Conservation (phyloP, 2,888 invertebrate genomes). For the Podotricha telesiphe region DNA sequence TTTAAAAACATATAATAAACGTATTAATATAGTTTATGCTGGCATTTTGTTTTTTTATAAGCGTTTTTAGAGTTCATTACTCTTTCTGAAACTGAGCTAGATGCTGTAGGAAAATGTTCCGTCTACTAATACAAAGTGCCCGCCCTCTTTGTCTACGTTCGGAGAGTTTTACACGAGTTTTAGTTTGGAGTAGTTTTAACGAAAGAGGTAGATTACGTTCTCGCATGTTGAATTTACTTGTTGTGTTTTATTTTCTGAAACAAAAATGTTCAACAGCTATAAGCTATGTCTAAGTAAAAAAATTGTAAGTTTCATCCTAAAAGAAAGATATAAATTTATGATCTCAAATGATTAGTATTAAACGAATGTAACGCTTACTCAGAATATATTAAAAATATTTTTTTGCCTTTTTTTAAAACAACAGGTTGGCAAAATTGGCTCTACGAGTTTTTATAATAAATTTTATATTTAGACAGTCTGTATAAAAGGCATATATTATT, state of each 20-base stretch:
- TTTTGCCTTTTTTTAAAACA: neutral
- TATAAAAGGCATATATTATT: neutral
- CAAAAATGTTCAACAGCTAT: constrained; percentile 14
- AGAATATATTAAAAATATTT: neutral
- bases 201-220: constrained; percentile 31
- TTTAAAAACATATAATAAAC: neutral
- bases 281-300: neutral
- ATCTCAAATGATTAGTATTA: neutral
- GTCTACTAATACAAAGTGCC: constrained; percentile 24
- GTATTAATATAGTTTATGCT: neutral
- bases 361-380: neutral
- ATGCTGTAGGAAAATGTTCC: constrained; percentile 19
- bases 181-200: constrained; percentile 29
- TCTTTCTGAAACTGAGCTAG: constrained; percentile 26
- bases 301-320: neutral
- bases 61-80: constrained; percentile 23
- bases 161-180: constrained; percentile 31
- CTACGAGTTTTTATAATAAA: neutral
- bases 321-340: neutral
- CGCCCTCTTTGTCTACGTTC: constrained; percentile 31
- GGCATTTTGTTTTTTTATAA: neutral
- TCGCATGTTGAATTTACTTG: constrained; percentile 27
- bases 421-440: neutral
- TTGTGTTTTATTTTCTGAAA: constrained; percentile 31
- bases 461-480: neutral